Conservation (phyloP, 2,797 vertebrate genomes). For the Muscicapa comitata region DNA sequence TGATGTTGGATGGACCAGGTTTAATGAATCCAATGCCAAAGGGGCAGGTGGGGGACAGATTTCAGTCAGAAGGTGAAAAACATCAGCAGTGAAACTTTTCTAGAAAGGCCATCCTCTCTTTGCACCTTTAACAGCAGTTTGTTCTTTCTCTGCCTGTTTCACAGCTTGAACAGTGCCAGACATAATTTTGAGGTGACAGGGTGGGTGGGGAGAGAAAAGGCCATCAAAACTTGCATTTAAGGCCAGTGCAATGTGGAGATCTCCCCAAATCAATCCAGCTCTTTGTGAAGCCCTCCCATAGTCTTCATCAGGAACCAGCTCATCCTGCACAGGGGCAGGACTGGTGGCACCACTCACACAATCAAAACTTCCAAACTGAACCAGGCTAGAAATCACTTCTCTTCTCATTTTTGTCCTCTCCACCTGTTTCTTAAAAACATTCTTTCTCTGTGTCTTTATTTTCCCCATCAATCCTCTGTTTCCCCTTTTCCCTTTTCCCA, state of each 20-base stretch:
- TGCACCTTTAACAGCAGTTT: background rate
- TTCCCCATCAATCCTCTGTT: background rate
- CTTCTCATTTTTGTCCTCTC: background rate
- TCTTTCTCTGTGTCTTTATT: background rate
- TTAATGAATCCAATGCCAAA: background rate
- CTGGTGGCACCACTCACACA: fast-evolving
- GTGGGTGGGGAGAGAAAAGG: background rate
- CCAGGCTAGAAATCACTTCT: background rate
- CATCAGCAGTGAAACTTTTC: background rate
- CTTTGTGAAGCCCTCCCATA: background rate
- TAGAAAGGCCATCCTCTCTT: background rate
- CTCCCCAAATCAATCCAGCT: background rate
- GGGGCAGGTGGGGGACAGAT: background rate
- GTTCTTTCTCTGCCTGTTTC: background rate
- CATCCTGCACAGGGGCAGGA: background rate
- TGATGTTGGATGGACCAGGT: background rate
- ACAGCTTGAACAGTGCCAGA: background rate
- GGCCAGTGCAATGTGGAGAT: background rate
- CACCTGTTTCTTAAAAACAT: background rate
- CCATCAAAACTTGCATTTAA: background rate
- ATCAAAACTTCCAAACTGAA: background rate
- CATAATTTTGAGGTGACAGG: background rate
- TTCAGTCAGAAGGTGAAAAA: background rate
- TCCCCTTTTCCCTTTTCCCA: background rate
- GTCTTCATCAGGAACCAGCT: background rate